Conservation (phyloP, 64 coral and sea anemone species). For the Montipora foliosa region DNA sequence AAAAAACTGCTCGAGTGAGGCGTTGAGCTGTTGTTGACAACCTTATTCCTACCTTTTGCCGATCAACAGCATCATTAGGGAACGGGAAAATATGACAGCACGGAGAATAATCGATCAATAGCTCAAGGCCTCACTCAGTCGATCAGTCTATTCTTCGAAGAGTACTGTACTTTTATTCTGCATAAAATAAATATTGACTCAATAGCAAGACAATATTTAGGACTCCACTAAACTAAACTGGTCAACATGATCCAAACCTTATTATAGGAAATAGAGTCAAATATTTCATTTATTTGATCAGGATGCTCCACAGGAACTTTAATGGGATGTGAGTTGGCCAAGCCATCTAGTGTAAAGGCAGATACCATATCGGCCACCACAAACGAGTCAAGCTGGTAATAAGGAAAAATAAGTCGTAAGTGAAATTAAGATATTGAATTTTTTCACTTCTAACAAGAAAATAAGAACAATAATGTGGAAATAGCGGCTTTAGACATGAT, state of each 20-base stretch:
- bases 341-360: constrained; percentile 85
- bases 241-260: constrained; percentile 64
- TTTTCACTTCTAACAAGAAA: no score
- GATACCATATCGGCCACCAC: constrained; percentile 76
- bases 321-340: constrained; percentile 92
- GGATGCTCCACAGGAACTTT: constrained; percentile 94
- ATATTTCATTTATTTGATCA: constrained; percentile 98
- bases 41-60: no score
- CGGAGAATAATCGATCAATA: no score
- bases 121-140: no score
- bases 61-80: no score
- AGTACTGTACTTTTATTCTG: neutral
- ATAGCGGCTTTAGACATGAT: no score
- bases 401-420: neutral
- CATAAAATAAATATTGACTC: neutral
- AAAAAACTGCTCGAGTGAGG: no score
- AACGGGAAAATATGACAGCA: no score
- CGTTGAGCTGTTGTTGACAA: no score
- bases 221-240: no score
- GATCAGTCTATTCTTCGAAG: no score
- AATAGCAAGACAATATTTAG: neutral
- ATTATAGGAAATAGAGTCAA: constrained; percentile 97
- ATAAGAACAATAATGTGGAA: neutral
- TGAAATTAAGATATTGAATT: neutral
- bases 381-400: constrained; percentile 81